Evolutionary conservation across 2,797 vertebrate genomes (phyloP).

Genomic region (Erpetoichthys calabaricus): DNA sequence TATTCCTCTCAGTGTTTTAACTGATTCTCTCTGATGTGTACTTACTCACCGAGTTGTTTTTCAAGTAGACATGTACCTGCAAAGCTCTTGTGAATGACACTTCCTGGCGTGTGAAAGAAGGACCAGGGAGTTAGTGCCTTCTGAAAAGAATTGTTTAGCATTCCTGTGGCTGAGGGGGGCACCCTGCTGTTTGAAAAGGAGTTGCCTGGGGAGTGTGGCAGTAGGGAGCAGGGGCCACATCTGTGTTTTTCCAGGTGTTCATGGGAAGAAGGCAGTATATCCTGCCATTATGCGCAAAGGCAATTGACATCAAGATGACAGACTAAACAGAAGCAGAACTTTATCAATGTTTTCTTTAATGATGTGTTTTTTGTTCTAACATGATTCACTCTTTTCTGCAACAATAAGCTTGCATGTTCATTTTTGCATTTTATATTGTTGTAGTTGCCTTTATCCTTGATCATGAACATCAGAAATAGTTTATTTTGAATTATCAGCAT

Average conservation of each 20-base stretch:
- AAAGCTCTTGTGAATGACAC: constrained; percentile 49
- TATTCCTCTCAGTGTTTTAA: no score
- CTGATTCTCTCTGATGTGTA: background rate
- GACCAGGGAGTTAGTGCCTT: constrained; percentile 24
- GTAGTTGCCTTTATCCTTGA: no score
- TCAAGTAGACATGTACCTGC: constrained; percentile 40
- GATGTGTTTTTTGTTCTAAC: no score
- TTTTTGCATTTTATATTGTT: no score
- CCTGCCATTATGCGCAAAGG: constrained; percentile 39
- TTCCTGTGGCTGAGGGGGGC: constrained; percentile 39
- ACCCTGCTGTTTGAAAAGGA: constrained; percentile 43
- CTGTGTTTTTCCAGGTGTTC: constrained; percentile 62
- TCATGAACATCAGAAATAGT: no score
- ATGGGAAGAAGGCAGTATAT: constrained; percentile 32
- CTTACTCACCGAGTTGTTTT: constrained; percentile 5
- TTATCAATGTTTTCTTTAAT: no score
- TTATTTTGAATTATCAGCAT: no score
- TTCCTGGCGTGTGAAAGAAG: constrained; percentile 52
- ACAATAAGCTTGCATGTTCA: no score
- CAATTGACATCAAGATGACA: constrained; percentile 29
- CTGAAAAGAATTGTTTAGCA: constrained; percentile 50
- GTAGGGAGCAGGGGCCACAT: constrained; percentile 30
- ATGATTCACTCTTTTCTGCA: no score
- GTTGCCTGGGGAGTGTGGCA: constrained; percentile 19
- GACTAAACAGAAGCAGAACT: no score